Evolutionary conservation across 2,797 vertebrate genomes (phyloP).

Genomic region (Pantherophis vulpinus): DNA sequence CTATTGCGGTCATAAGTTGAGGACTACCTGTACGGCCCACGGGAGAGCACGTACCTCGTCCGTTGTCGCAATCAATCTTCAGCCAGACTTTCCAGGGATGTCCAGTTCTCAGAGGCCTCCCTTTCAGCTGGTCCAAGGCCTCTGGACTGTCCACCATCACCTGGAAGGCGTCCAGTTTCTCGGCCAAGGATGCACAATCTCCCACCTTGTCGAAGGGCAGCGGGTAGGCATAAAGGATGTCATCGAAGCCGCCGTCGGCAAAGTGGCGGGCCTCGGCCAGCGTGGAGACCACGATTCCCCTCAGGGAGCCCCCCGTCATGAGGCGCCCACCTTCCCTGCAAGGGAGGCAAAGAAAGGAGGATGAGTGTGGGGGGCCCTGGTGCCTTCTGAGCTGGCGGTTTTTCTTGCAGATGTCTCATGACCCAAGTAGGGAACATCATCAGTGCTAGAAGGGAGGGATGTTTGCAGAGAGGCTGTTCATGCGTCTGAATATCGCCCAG

Average conservation of each 20-base stretch:
- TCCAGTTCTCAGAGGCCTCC: constrained; percentile 59
- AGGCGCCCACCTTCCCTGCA: constrained; percentile 78
- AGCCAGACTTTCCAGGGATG: constrained; percentile 81
- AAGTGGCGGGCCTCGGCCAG: constrained; percentile 80
- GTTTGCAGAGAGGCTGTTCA: no score
- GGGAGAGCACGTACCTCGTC: constrained; percentile 69
- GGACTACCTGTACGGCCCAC: fast-evolving
- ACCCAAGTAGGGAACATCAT: background rate
- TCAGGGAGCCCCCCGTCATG: constrained; percentile 74
- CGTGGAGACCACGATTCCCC: constrained; percentile 80
- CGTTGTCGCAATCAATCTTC: constrained; percentile 82
- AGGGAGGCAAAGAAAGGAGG: background rate
- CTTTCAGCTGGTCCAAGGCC: constrained; percentile 70
- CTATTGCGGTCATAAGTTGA: background rate
- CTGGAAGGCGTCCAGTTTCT: constrained; percentile 75
- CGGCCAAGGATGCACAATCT: constrained; percentile 72
- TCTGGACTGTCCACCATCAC: constrained; percentile 74
- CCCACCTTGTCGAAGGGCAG: constrained; percentile 77
- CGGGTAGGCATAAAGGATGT: constrained; percentile 82
- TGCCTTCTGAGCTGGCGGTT: no score
- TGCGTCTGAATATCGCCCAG: background rate
- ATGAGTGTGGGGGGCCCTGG: no score
- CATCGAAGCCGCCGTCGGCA: constrained; percentile 78
- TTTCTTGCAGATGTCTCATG: background rate
- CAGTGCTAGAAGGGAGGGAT: no score